Conservation (phyloP, 2,888 invertebrate species). For the Chymomyza procnemis region DNA sequence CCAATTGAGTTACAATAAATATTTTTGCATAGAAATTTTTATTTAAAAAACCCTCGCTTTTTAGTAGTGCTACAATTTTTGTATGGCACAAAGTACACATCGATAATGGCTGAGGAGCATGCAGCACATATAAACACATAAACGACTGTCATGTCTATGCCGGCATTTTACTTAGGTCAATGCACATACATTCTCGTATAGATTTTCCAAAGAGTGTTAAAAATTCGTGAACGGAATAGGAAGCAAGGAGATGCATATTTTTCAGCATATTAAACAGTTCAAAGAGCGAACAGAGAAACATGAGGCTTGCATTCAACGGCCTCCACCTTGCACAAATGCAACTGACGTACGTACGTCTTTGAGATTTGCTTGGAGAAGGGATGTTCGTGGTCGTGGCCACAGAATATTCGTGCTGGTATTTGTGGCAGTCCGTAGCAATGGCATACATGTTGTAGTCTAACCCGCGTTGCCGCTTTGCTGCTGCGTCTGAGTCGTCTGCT, state of each 20-base stretch:
- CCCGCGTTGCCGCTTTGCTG: constrained; percentile 7
- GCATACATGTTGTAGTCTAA: not conserved
- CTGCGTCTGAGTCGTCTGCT: constrained; percentile 28
- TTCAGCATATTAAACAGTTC: constrained; percentile 74
- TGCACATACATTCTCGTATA: constrained; percentile 25
- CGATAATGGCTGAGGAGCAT: no score
- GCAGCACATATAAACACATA: no score
- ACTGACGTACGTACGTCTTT: constrained; percentile 20
- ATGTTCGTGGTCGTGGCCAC: constrained; percentile 21
- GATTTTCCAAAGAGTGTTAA: constrained; percentile 11
- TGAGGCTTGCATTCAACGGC: constrained; percentile 3
- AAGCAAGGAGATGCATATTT: constrained; percentile 58
- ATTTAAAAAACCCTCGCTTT: no score
- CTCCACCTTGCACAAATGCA: constrained; percentile 3
- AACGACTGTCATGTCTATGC: constrained; percentile 28
- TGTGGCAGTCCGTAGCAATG: not conserved
- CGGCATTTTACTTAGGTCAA: constrained; percentile 60
- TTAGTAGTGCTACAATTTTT: no score
- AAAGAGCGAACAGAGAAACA: constrained; percentile 47
- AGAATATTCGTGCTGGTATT: not conserved
- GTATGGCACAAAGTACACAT: no score
- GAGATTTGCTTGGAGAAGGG: constrained; percentile 28
- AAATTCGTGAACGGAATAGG: constrained; percentile 30
- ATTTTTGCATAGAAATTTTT: no score
- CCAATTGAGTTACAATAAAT: no score